Evolutionary conservation across 2,113 vertebrate genomes (phyloP).

Genomic region (Prunella himalayana): DNA sequence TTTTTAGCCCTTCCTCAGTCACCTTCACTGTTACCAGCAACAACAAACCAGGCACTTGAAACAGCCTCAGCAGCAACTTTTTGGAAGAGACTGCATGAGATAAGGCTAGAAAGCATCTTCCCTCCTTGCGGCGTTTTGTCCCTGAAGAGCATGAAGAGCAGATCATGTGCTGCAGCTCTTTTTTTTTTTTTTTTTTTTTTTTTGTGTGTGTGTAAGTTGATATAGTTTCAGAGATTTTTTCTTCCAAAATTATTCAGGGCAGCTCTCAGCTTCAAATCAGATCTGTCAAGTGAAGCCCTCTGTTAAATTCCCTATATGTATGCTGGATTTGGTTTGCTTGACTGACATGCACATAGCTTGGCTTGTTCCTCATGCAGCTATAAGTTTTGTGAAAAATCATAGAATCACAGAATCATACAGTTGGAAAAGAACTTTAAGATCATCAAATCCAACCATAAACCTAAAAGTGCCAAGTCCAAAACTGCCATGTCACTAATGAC

Average conservation of each 20-base stretch:
- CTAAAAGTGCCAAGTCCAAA: background rate
- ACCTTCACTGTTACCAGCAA: constrained; percentile 20
- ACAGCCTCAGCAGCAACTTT: background rate
- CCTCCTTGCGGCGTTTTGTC: too few relatives aligned
- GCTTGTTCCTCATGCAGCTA: background rate
- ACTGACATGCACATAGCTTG: background rate
- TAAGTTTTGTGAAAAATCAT: background rate
- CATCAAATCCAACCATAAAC: background rate
- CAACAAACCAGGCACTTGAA: background rate
- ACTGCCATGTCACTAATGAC: background rate
- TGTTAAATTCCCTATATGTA: background rate
- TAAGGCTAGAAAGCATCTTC: background rate
- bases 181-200: background rate
- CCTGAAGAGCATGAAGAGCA: too few relatives aligned
- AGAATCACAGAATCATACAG: background rate
- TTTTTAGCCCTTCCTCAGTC: constrained; percentile 43
- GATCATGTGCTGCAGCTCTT: background rate
- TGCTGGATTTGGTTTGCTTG: background rate
- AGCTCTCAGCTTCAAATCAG: background rate
- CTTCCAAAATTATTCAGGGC: background rate
- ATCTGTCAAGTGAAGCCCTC: background rate
- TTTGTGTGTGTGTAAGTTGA: background rate
- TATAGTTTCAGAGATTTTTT: background rate
- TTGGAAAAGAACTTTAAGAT: background rate
- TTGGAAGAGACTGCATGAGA: background rate